Conservation (phyloP, 2,888 invertebrate species). For the Tenthredo mesomela region DNA sequence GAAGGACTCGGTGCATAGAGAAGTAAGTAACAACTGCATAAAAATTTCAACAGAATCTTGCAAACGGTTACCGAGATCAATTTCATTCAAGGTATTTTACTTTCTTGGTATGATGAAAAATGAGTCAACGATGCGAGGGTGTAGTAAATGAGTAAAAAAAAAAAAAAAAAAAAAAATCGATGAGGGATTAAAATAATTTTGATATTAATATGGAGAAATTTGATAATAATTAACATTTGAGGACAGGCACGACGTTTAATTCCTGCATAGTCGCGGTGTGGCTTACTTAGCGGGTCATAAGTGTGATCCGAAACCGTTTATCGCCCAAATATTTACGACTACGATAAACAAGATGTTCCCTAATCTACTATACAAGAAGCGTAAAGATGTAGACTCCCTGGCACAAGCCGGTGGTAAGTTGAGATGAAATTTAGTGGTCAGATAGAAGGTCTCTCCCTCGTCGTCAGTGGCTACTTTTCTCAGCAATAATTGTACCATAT, state of each 20-base stretch:
- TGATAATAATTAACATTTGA: neutral
- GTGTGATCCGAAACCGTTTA: conserved; percentile 68
- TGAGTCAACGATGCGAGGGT: neutral
- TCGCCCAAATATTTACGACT: conserved; percentile 71
- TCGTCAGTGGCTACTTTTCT: neutral
- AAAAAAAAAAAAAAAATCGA: no score
- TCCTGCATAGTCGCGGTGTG: neutral
- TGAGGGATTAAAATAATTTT: neutral
- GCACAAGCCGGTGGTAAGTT: conserved; percentile 16
- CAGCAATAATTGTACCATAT: neutral
- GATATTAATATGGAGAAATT: neutral
- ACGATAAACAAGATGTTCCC: conserved; percentile 71
- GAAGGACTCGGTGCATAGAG: no score
- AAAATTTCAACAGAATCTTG: no score
- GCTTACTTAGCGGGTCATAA: conserved; percentile 55
- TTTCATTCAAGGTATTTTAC: neutral
- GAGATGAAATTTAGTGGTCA: conserved; percentile 42
- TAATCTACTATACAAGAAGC: conserved; percentile 62
- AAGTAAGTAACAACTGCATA: no score
- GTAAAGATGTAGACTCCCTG: conserved; percentile 60
- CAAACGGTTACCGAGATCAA: no score
- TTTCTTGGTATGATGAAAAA: neutral
- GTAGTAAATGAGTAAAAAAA: neutral
- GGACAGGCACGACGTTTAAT: neutral
- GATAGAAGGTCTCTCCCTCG: neutral